Conservation (phyloP, 2,888 invertebrate genomes). For the Phalera bucephala region DNA sequence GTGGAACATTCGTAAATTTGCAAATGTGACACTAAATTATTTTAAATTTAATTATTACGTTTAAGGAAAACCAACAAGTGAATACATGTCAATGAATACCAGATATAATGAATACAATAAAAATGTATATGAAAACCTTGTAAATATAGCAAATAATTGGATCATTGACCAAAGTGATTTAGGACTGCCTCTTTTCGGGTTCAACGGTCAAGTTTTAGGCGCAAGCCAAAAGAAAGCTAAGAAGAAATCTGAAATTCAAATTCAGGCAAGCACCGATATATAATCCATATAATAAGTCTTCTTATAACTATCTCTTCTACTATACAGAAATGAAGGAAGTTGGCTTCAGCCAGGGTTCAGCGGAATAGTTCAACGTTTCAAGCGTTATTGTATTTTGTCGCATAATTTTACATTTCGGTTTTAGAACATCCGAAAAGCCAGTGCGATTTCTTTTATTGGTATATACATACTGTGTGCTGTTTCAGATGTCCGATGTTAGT, state of each 20-base stretch:
- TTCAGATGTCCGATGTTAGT: constrained; percentile 51
- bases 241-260: constrained; percentile 63
- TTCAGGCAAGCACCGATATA: constrained; percentile 42
- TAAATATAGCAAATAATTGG: constrained; percentile 72
- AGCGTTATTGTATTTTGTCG: too few relatives aligned
- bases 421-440: too few relatives aligned
- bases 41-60: too few relatives aligned
- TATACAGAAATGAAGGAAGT: neutral
- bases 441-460: too few relatives aligned
- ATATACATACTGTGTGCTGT: too few relatives aligned
- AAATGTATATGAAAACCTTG: constrained; percentile 56
- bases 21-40: too few relatives aligned
- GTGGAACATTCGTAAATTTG: too few relatives aligned
- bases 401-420: too few relatives aligned
- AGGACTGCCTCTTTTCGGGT: constrained; percentile 52
- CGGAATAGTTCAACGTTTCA: too few relatives aligned
- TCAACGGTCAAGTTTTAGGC: constrained; percentile 60
- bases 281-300: too few relatives aligned
- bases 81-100: constrained; percentile 54
- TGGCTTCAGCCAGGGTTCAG: too few relatives aligned
- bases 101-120: constrained; percentile 69
- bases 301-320: neutral
- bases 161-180: constrained; percentile 58
- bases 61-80: constrained; percentile 54
- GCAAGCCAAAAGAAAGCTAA: constrained; percentile 59